phyloP scores from a whole-genome alignment of 1,140 invertebrate genomes.

The Anoplophora glabripennis region DNA sequence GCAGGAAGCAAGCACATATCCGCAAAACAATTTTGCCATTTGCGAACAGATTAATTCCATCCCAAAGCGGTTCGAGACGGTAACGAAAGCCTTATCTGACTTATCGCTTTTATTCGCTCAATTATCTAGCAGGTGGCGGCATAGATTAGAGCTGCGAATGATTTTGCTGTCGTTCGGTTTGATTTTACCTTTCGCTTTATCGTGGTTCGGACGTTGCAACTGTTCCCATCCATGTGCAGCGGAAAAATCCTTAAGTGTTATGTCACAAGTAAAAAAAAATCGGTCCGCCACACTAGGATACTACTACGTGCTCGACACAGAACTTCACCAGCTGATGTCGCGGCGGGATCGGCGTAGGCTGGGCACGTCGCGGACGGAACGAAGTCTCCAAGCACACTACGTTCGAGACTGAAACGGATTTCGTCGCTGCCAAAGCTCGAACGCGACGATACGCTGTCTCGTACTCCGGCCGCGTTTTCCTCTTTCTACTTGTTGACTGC shows the following conservation, averaged over 20 bases:
- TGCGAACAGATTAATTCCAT: too few relatives aligned
- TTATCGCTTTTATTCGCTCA: too few relatives aligned
- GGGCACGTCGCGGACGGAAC: background rate
- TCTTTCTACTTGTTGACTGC: conserved; percentile 4
- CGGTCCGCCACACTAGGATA: background rate
- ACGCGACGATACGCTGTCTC: conserved; percentile 12
- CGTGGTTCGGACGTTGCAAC: background rate
- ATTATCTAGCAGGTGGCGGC: too few relatives aligned
- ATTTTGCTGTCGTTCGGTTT: too few relatives aligned
- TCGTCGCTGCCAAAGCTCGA: conserved; percentile 2
- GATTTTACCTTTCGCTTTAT: conserved; percentile 4
- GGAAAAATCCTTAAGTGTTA: background rate
- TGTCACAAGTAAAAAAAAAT: background rate
- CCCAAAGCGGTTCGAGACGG: too few relatives aligned
- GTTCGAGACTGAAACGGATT: background rate
- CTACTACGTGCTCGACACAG: too few relatives aligned
- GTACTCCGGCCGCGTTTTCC: conserved; percentile 4
- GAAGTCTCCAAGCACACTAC: conserved; percentile 10
- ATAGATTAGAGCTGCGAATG: too few relatives aligned
- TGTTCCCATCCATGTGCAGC: conserved; percentile 9
- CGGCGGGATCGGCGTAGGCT: background rate
- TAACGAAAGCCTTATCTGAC: too few relatives aligned
- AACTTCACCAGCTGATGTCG: conserved; percentile 11
- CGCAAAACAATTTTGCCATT: too few relatives aligned
- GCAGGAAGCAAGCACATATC: too few relatives aligned